These are phyloP conservation scores for Nyctereutes procyonoides DNA, from an alignment of 2,113 vertebrate genomes.

Conservation along the genomic window DNA sequence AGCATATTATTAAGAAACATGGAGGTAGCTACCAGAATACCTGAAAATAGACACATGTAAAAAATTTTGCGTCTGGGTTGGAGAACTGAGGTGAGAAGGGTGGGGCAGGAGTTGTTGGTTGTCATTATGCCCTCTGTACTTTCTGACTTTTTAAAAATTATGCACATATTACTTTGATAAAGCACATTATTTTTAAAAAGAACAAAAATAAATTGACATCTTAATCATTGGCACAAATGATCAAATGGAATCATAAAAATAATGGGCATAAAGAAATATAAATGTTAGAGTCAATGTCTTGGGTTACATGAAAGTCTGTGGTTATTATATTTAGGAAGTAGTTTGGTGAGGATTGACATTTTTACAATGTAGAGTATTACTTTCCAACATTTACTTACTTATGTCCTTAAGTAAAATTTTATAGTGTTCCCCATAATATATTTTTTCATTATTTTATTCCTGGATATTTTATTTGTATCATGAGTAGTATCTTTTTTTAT, in stretches of 20 bases:
- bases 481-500: neutral
- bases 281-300: slow-evolving; percentile 24
- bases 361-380: neutral
- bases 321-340: neutral
- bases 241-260: neutral
- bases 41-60: neutral
- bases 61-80: neutral
- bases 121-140: neutral
- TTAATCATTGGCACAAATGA: neutral
- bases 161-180: neutral
- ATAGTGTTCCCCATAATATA: neutral
- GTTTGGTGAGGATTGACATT: neutral
- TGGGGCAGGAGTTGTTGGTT: neutral
- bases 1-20: neutral
- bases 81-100: neutral
- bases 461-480: neutral
- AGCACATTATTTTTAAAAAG: neutral
- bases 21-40: neutral
- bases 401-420: neutral
- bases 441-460: slow-evolving; percentile 31
- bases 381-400: neutral
- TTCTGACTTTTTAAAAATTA: neutral
- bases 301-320: neutral
- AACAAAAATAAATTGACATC: neutral
- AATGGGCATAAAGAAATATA: neutral